Base-by-base conservation (phyloP, 2,888 invertebrate genomes). In the Leistus spinibarbis region DNA sequence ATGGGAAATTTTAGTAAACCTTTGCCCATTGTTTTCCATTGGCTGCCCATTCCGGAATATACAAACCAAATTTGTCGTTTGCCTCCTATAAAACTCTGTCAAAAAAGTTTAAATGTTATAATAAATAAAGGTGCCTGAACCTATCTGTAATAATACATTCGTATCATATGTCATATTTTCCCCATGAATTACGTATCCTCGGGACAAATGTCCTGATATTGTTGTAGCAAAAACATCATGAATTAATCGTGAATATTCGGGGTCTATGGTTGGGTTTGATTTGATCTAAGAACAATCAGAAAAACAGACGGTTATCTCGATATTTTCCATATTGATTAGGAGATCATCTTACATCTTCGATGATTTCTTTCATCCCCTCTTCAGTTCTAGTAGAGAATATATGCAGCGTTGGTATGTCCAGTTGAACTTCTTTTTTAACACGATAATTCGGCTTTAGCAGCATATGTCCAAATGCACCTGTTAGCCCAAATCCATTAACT, bases 401-500 rank as follows among this genome's bases (percentile, higher is more conserved):
- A 69, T 95, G 89, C 54, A 96, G 85, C 79, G 92, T 90, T 1
- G 93, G 92, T 65, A 90, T 81, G 68, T 86, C 87, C 80, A 87
- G 88, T 54, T 88, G 82, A 17, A 88, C 82, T 0, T 88, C 87
- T 0, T 87, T 83, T 66, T 65, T 65, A 19, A 16, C 7, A 4
- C 62, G 91, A 0, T 90, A 89, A 84, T 94, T 92, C 19, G 95
- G 92, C 83, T 93, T 92, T 13, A 97, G 88, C 79, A 98, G 88
- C 0, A 95, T 87, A 86, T 97, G 97, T 4, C 95, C 96, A 86
- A 97, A 97, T 68, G 96, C 95, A 71, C 99, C 98, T 78, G 98
- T 97, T 86, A 99, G 95, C n/a, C 99, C 99, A 85, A 99, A 97
- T 13, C 97, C 97, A 87, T 99, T 99, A 54, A 99, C 87, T 19